Evolutionary conservation across 1,140 invertebrate genomes (phyloP), one percentile per base, ranked within the genome.

Genomic region (Acromyrmex heyeri): DNA sequence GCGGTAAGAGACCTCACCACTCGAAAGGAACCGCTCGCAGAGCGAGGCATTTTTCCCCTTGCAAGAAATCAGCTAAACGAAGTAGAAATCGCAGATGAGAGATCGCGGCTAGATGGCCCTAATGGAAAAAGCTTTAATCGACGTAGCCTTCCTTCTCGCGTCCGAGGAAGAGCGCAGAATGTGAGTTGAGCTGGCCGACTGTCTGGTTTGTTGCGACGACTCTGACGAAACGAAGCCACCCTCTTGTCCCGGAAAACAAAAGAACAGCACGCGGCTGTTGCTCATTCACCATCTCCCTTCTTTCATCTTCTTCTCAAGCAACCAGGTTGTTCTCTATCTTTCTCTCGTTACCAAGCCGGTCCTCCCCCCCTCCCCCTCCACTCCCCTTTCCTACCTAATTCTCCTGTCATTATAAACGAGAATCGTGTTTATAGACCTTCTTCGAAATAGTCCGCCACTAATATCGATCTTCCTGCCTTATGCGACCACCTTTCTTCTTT

Each of bases 181-280:
- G 30, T 12, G 27, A 53, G 48, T 57, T 14, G 21, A 14, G 16
- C 76, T 53, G 86, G 12, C 44, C 48, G 57, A 3, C 57, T 10
- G 30, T 4, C 44, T 30, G 44, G 18, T 53, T 48, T 30, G 27
- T 62, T 18, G 30, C 38, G 78, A 85, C 78, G 88, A 92, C 91
- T 91, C 87, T 62, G 78, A 90, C 88, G 50, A 65, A 93, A 92
- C 90, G 86, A 91, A 92, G 89, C 90, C 90, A 92, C 88, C 87
- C 93, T 93, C 92, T 93, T 90, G 90, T 92, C 87, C 78, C 87
- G 88, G 85, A 91, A 87, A 93, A 93, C 93, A 93, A 93, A 93
- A 92, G 92, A 92, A 81, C 91, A 92, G 24, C 24, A 30, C 27
- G 50, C 89, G 91, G 86, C 90, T 92, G 91, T 92, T 92, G 91